phyloP scores from a whole-genome alignment of 2,888 invertebrate genomes.

The Trachelus iudaicus region DNA sequence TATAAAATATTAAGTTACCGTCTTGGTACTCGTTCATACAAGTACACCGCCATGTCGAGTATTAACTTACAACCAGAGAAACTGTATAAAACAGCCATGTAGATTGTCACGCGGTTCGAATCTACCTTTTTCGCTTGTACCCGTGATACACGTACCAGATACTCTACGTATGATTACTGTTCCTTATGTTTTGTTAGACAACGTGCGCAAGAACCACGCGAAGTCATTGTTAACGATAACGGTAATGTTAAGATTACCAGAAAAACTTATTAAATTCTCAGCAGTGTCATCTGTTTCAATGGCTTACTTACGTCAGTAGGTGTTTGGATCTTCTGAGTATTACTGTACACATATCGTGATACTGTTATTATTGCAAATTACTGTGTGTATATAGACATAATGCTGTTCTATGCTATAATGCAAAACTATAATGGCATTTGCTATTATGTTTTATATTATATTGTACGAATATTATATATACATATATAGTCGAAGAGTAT shows the following conservation, averaged over 20 bases:
- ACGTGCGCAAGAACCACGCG: neutral
- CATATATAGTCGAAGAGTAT: neutral
- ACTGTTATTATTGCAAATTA: neutral
- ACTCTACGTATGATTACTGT: neutral
- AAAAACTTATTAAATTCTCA: neutral
- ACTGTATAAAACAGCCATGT: neutral
- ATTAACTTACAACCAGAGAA: neutral
- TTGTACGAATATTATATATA: neutral
- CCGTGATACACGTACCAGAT: neutral
- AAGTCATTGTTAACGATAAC: neutral
- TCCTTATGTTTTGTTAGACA: neutral
- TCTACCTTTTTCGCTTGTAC: neutral
- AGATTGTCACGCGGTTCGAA: neutral
- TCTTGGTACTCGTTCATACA: neutral
- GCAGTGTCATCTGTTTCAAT: neutral
- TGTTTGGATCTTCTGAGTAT: neutral
- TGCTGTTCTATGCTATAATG: neutral
- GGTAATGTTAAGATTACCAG: neutral
- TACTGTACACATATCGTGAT: neutral
- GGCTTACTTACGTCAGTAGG: neutral
- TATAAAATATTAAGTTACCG: conserved; percentile 8
- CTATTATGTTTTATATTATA: neutral
- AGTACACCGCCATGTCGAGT: neutral
- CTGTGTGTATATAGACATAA: neutral
- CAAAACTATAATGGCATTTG: neutral